These are phyloP conservation scores for Fulmarus glacialis DNA, from an alignment of 2,113 vertebrate genomes.

Conservation along the genomic window DNA sequence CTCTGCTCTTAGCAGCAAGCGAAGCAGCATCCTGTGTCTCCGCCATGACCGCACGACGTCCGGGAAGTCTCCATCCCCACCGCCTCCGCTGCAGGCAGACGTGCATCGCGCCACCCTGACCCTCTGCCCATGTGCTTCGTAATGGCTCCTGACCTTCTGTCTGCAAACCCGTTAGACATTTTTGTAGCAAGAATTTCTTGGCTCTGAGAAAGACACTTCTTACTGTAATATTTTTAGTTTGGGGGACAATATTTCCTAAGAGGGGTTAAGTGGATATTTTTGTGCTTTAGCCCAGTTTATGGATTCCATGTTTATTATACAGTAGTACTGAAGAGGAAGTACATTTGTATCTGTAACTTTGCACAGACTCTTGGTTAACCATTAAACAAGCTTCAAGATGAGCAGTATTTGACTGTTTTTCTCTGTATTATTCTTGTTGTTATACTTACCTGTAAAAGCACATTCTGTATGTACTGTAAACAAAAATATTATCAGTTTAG, in stretches of 20 bases:
- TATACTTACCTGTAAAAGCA: slow-evolving; percentile 86
- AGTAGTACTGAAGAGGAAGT: slow-evolving; percentile 75
- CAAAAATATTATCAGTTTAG: slow-evolving; percentile 78
- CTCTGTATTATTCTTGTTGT: slow-evolving; percentile 83
- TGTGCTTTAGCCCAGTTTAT: slow-evolving; percentile 82
- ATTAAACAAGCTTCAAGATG: slow-evolving; percentile 77
- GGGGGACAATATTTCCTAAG: slow-evolving; percentile 77
- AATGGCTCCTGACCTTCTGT: slow-evolving; percentile 54
- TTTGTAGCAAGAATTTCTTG: slow-evolving; percentile 78
- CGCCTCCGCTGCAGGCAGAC: neutral
- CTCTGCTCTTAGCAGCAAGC: neutral
- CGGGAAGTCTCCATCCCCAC: neutral
- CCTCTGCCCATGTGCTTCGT: slow-evolving; percentile 47
- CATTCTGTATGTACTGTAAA: slow-evolving; percentile 86
- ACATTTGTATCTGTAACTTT: slow-evolving; percentile 80
- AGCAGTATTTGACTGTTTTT: slow-evolving; percentile 84
- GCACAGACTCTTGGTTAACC: slow-evolving; percentile 74
- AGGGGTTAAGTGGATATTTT: slow-evolving; percentile 76
- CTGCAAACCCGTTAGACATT: slow-evolving; percentile 67
- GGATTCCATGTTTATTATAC: slow-evolving; percentile 82
- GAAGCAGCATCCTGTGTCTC: neutral
- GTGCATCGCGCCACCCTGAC: neutral
- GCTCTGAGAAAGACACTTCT: slow-evolving; percentile 78
- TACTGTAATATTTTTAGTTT: slow-evolving; percentile 80
- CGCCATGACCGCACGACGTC: neutral